A percentile compares a stretch with the other conserved stretches of the same genome.
Evolutionary conservation across 2,888 invertebrate species (phyloP).

Genomic region (Corythucha ciliata): DNA sequence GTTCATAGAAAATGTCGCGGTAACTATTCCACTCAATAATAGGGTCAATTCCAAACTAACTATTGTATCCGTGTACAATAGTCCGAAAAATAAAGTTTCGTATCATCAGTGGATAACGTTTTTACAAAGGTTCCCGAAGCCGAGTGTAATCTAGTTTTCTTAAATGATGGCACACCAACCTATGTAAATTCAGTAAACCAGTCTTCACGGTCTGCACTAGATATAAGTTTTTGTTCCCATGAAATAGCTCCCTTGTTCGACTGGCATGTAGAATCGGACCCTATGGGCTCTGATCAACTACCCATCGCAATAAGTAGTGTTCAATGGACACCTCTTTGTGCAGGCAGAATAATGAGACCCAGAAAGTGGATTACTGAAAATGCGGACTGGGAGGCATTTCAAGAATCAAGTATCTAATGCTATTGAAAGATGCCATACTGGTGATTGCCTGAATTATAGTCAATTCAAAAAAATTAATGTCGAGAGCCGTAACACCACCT

Average conservation of each 20-base stretch:
- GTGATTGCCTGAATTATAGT: background rate
- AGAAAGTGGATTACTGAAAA: slow-evolving; percentile 1
- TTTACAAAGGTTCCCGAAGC: too few species aligned
- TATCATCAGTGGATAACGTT: too few species aligned
- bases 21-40: too few species aligned
- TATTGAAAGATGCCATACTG: too few species aligned
- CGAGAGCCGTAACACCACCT: background rate
- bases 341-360: background rate
- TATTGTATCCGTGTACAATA: too few species aligned
- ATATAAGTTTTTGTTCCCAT: background rate
- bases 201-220: too few species aligned
- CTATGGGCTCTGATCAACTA: background rate
- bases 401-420: background rate
- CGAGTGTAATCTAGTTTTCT: background rate
- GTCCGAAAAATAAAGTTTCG: too few species aligned
- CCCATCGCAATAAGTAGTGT: too few species aligned
- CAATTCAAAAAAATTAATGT: background rate
- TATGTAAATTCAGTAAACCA: too few species aligned
- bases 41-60: too few species aligned
- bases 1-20: too few species aligned
- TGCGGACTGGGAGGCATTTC: background rate
- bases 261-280: background rate
- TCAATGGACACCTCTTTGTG: too few species aligned
- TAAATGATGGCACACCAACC: background rate
- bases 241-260: background rate